phyloP scores from a whole-genome alignment of 2,113 vertebrate species.

The Pardalotus punctatus region DNA sequence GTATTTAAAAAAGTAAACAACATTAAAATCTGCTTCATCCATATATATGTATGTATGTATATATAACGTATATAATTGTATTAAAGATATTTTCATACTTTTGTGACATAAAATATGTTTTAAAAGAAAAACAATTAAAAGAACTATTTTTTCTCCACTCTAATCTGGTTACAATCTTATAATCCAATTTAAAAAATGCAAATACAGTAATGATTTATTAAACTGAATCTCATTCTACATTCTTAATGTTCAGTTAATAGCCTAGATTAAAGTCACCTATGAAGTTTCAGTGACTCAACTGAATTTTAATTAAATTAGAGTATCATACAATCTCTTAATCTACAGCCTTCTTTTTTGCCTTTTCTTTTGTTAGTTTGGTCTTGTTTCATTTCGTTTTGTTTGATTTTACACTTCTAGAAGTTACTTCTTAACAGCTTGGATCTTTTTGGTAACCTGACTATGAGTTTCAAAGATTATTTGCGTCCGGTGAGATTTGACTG shows the following conservation, averaged over 20 bases:
- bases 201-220: slow-evolving; percentile 76
- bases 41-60: slow-evolving; percentile 83
- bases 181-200: slow-evolving; percentile 80
- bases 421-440: slow-evolving; percentile 65
- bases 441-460: slow-evolving; percentile 73
- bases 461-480: slow-evolving; percentile 70
- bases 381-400: not conserved
- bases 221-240: slow-evolving; percentile 80
- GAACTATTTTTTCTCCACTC: slow-evolving; percentile 79
- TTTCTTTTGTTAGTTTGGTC: slow-evolving; percentile 53
- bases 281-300: slow-evolving; percentile 75
- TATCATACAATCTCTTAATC: slow-evolving; percentile 76
- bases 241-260: slow-evolving; percentile 75
- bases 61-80: slow-evolving; percentile 83
- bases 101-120: slow-evolving; percentile 84
- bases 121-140: slow-evolving; percentile 81
- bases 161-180: slow-evolving; percentile 82
- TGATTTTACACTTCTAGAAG: slow-evolving; percentile 59
- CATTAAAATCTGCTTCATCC: slow-evolving; percentile 86
- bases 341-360: slow-evolving; percentile 60
- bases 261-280: slow-evolving; percentile 82
- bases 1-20: slow-evolving; percentile 88
- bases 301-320: slow-evolving; percentile 78
- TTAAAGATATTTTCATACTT: slow-evolving; percentile 84
- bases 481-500: slow-evolving; percentile 62